phyloP scores from a whole-genome alignment of 2,888 invertebrate genomes.

The Trissolcus japonicus region DNA sequence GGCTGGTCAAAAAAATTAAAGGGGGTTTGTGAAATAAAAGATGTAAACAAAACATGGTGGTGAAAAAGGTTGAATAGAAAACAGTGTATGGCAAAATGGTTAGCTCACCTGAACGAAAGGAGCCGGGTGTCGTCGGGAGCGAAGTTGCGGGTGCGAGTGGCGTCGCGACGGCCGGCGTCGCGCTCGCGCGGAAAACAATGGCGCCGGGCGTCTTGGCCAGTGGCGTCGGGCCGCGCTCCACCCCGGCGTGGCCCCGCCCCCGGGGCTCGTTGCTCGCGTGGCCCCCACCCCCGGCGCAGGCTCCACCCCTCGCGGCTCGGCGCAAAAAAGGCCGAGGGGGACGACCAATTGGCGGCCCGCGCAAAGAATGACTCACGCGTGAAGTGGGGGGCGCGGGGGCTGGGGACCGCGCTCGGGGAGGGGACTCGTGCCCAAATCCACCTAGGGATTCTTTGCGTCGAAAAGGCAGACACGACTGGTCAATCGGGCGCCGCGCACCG shows the following conservation, averaged over 20 bases:
- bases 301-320: conserved; percentile 56
- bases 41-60: background rate
- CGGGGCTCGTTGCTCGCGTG: conserved; percentile 65
- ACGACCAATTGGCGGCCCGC: conserved; percentile 37
- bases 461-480: conserved; percentile 75
- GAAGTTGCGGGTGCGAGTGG: conserved; percentile 67
- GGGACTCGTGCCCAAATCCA: conserved; percentile 66
- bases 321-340: conserved; percentile 33
- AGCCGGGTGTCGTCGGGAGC: conserved; percentile 58
- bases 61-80: conserved; percentile 5
- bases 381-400: conserved; percentile 25
- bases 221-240: conserved; percentile 68
- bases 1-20: background rate
- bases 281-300: conserved; percentile 60
- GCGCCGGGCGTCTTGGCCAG: conserved; percentile 62
- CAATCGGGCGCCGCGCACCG: conserved; percentile 76
- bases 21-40: background rate
- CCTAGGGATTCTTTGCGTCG: conserved; percentile 69
- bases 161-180: conserved; percentile 66
- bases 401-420: conserved; percentile 45
- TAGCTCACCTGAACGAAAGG: conserved; percentile 6
- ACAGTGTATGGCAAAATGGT: background rate
- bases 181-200: conserved; percentile 67
- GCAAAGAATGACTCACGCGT: conserved; percentile 32
- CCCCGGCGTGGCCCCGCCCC: conserved; percentile 70